Base-by-base conservation (phyloP, 2,888 invertebrate genomes). In the Aphelenchoides bicaudatus region DNA sequence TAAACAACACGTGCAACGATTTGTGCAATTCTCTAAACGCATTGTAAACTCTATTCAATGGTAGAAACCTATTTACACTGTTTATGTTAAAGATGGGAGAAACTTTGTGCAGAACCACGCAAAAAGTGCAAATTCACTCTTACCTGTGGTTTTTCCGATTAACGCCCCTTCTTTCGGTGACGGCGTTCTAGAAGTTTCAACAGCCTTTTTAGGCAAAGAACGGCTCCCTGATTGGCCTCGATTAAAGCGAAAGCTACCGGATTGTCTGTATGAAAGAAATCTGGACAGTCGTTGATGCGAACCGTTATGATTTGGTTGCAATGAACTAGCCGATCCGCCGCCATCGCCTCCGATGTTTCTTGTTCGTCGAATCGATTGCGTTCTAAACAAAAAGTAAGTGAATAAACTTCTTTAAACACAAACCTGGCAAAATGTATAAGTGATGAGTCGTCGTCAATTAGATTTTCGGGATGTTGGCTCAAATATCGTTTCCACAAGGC, bases 391-490 rank as follows among this genome's bases (percentile, higher is more conserved):
- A 16, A 21, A 47, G 28, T n/a, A 10, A 1, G 23, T 62, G 4
- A 57, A 59, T 58, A 13, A 28, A 1, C 6, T 3, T 1, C 23
- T 21, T 16, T 56, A 1, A 58, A 55, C 10, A 23, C 54, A 5
- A 25, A 72, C 68, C 68, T 66, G 10, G 77, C 77, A 59, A 77
- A 77, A 43, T 71, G 70, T 29, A 77, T 73, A 27, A 77, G 61
- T 34, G 71, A 70, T 23, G 77, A 78, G 53, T 77, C 77, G 43
- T 77, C 77, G 56, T 77, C 77, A 27, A 76, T 76, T 2, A 76
- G 58, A 55, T 76, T 76, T 56, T 76, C 76, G 5, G 76, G 76
- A 54, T 75, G 76, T 55, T 76, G 76, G 19, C 56, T 65, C n/a
- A 70, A 56, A 54, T 67, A 70, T 10, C 72, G 51, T 29, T 64